Percentiles rank a stretch among this genome's conserved stretches.
phyloP scores from a whole-genome alignment of 2,888 invertebrate species.

The Suillia variegata region DNA sequence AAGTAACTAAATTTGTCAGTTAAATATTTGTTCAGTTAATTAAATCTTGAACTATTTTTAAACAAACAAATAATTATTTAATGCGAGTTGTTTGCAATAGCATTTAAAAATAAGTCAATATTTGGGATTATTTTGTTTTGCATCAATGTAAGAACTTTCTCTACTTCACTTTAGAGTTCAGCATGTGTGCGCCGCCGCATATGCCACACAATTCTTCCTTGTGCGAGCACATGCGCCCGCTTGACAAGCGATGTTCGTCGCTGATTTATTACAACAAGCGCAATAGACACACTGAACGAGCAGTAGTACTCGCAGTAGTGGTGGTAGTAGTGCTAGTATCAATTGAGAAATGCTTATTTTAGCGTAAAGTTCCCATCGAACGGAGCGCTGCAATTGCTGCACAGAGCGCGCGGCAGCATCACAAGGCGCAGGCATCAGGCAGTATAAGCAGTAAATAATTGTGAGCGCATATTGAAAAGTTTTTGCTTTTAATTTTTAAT shows the following conservation, averaged over 20 bases:
- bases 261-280: background rate
- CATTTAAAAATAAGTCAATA: too few species aligned
- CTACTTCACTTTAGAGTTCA: background rate
- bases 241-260: background rate
- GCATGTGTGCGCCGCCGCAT: background rate
- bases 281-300: background rate
- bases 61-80: too few species aligned
- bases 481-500: too few species aligned
- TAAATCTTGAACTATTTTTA: too few species aligned
- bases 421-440: background rate
- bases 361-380: background rate
- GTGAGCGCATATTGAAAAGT: constrained; percentile 1
- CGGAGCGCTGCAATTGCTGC: background rate
- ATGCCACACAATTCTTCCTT: background rate
- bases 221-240: too few species aligned
- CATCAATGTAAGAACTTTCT: background rate
- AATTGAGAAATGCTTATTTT: too few species aligned
- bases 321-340: too few species aligned
- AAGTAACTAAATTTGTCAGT: too few species aligned
- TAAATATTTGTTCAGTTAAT: too few species aligned
- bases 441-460: background rate
- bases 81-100: too few species aligned
- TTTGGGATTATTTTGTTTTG: too few species aligned
- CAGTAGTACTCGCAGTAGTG: too few species aligned
- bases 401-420: background rate